Conservation (phyloP, 2,113 vertebrate species). For the Crotalus horridus region DNA sequence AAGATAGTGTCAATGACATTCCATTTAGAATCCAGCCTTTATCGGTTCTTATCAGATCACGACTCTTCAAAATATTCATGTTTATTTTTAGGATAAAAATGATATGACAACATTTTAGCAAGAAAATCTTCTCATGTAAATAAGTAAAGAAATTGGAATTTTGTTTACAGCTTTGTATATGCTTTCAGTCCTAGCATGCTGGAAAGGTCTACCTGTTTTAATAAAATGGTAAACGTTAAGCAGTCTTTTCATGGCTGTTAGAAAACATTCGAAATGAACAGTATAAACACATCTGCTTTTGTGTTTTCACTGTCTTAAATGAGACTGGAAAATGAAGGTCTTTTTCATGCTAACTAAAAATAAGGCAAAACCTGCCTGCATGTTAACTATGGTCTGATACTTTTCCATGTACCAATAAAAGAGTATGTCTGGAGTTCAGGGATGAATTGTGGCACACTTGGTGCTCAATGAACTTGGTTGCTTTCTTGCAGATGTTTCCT, state of each 20-base stretch:
- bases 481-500: not conserved
- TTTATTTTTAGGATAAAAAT: not conserved
- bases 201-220: not conserved
- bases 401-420: not conserved
- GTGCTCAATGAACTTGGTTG: not conserved
- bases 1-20: not conserved
- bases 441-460: not conserved
- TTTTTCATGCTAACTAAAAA: not conserved
- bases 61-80: not conserved
- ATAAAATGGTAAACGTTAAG: not conserved
- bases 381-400: not conserved
- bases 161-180: not conserved
- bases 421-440: not conserved
- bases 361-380: not conserved
- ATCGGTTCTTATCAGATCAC: not conserved
- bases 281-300: not conserved
- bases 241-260: not conserved
- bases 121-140: not conserved
- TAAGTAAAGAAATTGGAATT: not conserved
- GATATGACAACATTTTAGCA: not conserved
- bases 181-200: not conserved
- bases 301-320: not conserved
- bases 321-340: not conserved
- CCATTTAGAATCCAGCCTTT: conserved; percentile 1
- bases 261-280: conserved; percentile 7